phyloP scores from a whole-genome alignment of 2,888 invertebrate genomes.

The Thereva unica region DNA sequence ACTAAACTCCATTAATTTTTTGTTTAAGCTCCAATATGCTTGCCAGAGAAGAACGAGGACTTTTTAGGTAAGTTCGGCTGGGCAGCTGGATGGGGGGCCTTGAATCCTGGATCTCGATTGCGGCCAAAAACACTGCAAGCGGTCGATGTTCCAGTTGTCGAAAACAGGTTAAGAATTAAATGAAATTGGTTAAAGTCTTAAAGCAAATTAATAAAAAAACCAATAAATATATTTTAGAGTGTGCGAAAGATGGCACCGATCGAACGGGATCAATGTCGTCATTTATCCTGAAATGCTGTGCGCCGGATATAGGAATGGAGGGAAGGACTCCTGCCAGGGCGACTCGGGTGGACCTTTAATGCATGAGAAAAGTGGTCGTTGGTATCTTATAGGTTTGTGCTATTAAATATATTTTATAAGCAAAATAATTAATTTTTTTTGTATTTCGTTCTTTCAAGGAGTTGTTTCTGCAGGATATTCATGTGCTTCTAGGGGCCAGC shows the following conservation, averaged over 20 bases:
- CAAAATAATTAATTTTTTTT: not conserved
- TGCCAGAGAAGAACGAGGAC: conserved; percentile 87
- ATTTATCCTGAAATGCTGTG: conserved; percentile 96
- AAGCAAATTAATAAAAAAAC: not conserved
- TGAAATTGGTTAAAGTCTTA: not conserved
- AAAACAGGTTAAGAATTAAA: conserved; percentile 65
- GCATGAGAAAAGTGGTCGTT: conserved; percentile 83
- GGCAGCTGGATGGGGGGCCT: conserved; percentile 92
- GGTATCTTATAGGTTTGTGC: conserved; percentile 74
- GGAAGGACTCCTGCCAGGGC: conserved; percentile 69
- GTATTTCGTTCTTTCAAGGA: conserved; percentile 57
- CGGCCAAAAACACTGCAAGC: conserved; percentile 89
- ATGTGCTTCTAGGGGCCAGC: conserved; percentile 90
- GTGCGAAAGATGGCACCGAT: conserved; percentile 68
- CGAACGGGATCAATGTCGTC: conserved; percentile 66
- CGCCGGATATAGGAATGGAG: conserved; percentile 87
- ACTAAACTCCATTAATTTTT: conserved; percentile 4
- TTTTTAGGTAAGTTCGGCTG: conserved; percentile 90
- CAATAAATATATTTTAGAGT: conserved; percentile 51
- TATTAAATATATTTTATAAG: conserved; percentile 37
- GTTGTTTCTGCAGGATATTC: conserved; percentile 94
- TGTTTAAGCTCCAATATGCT: conserved; percentile 77
- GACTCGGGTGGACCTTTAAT: conserved; percentile 81
- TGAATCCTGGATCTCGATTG: conserved; percentile 80
- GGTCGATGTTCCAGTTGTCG: conserved; percentile 91